Evolutionary conservation across 2,888 invertebrate genomes (phyloP).

Genomic region (Polylopha cassiicola): DNA sequence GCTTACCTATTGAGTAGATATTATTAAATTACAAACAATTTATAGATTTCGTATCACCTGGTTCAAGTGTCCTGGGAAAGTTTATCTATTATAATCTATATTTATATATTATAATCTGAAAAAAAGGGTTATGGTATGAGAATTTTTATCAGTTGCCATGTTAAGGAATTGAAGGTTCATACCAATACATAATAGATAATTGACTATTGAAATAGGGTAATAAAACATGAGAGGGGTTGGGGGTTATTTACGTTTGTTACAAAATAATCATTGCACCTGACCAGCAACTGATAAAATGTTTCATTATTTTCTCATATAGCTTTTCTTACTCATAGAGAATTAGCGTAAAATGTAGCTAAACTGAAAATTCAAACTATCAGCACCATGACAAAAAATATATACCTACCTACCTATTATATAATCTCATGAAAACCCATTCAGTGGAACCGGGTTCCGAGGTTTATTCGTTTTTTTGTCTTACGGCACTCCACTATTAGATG

Average conservation of each 20-base stretch:
- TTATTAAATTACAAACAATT: too few species aligned
- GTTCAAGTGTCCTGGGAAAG: conserved; percentile 44
- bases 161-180: conserved; percentile 12
- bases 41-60: conserved; percentile 40
- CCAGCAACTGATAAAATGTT: neutral
- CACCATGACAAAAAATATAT: too few species aligned
- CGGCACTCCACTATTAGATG: too few species aligned
- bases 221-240: conserved; percentile 5
- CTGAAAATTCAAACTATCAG: too few species aligned
- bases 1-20: conserved; percentile 7
- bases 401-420: too few species aligned
- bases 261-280: neutral
- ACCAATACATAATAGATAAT: too few species aligned
- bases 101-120: conserved; percentile 23
- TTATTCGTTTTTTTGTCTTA: too few species aligned
- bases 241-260: conserved; percentile 8
- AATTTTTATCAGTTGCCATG: conserved; percentile 28
- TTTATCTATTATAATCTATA: conserved; percentile 18
- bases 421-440: too few species aligned
- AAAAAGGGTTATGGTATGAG: conserved; percentile 21
- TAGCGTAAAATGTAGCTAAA: too few species aligned
- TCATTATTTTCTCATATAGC: too few species aligned
- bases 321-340: too few species aligned
- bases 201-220: conserved; percentile 1
- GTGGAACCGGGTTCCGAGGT: too few species aligned